These are phyloP conservation scores for Neocrepidodera transversa DNA, from an alignment of 2,888 invertebrate genomes.

Conservation along the genomic window DNA sequence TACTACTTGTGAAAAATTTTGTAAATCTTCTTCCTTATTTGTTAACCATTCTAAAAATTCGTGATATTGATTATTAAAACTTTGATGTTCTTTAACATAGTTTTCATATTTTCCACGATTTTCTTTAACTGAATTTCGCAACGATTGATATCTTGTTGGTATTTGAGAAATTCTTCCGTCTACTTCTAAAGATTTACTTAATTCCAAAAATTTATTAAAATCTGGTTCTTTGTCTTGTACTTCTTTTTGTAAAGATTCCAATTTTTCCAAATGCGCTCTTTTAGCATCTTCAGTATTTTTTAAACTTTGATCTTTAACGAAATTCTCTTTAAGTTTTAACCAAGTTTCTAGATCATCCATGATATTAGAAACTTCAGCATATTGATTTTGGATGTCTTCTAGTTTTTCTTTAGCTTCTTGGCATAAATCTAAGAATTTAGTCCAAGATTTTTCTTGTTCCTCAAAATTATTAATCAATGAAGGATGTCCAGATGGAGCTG, in stretches of 20 bases:
- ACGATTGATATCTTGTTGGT: slow-evolving; percentile 80
- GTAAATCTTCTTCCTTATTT: slow-evolving; percentile 74
- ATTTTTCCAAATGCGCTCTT: slow-evolving; percentile 76
- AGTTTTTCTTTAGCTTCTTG: slow-evolving; percentile 74
- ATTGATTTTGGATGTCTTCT: slow-evolving; percentile 78
- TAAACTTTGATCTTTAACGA: slow-evolving; percentile 87
- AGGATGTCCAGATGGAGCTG: slow-evolving; percentile 79
- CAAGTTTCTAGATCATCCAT: slow-evolving; percentile 82
- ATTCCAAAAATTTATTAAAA: slow-evolving; percentile 72
- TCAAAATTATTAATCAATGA: slow-evolving; percentile 76
- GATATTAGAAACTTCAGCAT: slow-evolving; percentile 80
- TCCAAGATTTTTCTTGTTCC: slow-evolving; percentile 77
- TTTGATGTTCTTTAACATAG: slow-evolving; percentile 84
- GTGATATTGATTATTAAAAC: slow-evolving; percentile 78
- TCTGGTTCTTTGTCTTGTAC: slow-evolving; percentile 72
- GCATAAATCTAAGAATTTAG: slow-evolving; percentile 75
- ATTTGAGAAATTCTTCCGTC: slow-evolving; percentile 82
- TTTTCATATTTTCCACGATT: slow-evolving; percentile 81
- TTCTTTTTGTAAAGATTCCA: slow-evolving; percentile 75
- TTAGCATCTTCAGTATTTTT: slow-evolving; percentile 87
- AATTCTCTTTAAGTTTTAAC: slow-evolving; percentile 84
- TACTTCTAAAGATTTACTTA: slow-evolving; percentile 74
- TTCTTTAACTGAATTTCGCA: slow-evolving; percentile 84
- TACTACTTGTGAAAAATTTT: slow-evolving; percentile 81
- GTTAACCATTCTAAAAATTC: slow-evolving; percentile 79